phyloP scores from a whole-genome alignment of 2,888 invertebrate genomes.

The Autographa gamma region DNA sequence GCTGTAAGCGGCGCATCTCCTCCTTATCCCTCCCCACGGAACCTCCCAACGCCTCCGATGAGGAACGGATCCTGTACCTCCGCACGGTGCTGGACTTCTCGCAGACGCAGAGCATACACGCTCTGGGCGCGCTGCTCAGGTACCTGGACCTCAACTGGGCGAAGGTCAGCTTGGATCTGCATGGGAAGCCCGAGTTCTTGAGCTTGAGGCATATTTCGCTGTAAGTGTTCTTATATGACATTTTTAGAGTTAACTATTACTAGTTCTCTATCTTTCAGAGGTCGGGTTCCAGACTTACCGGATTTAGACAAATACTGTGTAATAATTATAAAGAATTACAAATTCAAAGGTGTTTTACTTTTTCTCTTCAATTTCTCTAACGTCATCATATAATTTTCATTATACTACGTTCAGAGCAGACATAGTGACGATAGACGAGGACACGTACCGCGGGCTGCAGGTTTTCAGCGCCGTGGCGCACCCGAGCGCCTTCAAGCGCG shows the following conservation, averaged over 20 bases:
- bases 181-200: conserved; percentile 85
- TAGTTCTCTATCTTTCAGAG: too few species aligned
- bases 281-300: too few species aligned
- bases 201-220: conserved; percentile 89
- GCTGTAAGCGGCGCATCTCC: conserved; percentile 88
- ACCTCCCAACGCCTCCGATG: conserved; percentile 84
- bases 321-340: too few species aligned
- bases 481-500: conserved; percentile 93
- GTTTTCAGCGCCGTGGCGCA: conserved; percentile 93
- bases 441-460: conserved; percentile 93
- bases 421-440: conserved; percentile 92
- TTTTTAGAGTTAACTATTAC: too few species aligned
- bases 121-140: conserved; percentile 92
- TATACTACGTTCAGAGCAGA: conserved; percentile 85
- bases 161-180: conserved; percentile 82
- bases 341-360: too few species aligned
- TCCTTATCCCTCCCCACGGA: conserved; percentile 87
- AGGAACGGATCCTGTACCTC: conserved; percentile 89
- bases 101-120: conserved; percentile 90
- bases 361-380: too few species aligned
- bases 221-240: conserved; percentile 89
- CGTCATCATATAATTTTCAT: too few species aligned
- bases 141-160: conserved; percentile 92
- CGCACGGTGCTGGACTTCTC: conserved; percentile 90
- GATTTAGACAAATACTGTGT: too few species aligned